Base-by-base conservation (phyloP, 1,140 invertebrate genomes). In the Euura lappo region DNA sequence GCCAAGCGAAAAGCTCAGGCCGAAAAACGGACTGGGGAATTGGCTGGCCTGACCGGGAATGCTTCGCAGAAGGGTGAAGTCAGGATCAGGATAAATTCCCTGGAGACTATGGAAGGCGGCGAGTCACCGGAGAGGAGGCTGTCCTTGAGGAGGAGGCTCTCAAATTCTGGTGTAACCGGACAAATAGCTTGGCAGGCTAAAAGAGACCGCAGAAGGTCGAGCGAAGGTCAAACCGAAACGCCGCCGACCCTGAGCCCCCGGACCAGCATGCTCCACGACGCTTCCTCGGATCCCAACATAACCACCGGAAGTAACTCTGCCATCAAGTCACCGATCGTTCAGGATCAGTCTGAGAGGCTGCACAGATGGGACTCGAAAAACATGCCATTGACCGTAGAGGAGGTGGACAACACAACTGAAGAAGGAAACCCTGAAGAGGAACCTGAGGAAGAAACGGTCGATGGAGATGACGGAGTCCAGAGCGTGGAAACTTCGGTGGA, bases 271-370 rank as follows among this genome's bases (percentile, higher is more conserved):
- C 70, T 43, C 42, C 72, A 44, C 44, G 78, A 81, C 11, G 28
- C 76, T 13, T 74, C 76, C 10, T 88, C 87, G 0, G 85, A 87
- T 80, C 84, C 87, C 0, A 86, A 86, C 72, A 72, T 88, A 45
- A 8, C 3, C 60, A 72, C 75, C 28, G 69, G 71, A 6, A 75
- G 68, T 7, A 73, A 73, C 43, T 45, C 72, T 44, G n/a, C 70
- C 28, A 28, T 28, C 28, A 28, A 28, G 28, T 28, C 28, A 28
- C 44, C 42, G 66, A 45, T 8, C 67, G 47, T 51, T 47, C 44
- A 42, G 47, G 13, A 69, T 13, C 45, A 64, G 13, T 65, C 65
- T 76, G 76, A 60, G 76, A 43, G 74, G 28, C 66, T 86, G 66
- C 83, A 79, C 68, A 80, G 80, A 67, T 86, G 84, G 84, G 82